Base-by-base conservation (phyloP, 2,113 vertebrate species). In the Bubalus kerabau region DNA sequence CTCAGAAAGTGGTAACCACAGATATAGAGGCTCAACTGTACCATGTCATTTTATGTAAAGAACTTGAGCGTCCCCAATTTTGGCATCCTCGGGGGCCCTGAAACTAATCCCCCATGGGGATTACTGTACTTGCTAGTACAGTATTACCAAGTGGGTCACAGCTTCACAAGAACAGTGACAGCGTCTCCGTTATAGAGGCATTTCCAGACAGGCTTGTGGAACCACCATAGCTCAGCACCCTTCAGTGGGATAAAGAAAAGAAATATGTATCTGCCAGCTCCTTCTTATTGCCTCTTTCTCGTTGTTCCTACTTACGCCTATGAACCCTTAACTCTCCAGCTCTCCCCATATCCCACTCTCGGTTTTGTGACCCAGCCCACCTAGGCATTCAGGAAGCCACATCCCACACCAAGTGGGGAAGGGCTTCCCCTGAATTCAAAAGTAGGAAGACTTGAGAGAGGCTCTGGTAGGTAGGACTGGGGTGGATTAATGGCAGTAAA, bases 101-200 rank as follows among this genome's bases (percentile, higher is more conserved):
- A 32, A 12, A n/a, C 48, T 82, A 3, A 24, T 54, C 19, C 3
- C 11, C 11, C 50, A 24, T 36, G 80, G 80, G 6, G 30, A 21
- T 23, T 32, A 54, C 6, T 82, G 3, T n/a, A 2, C 50, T 5
- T 2, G 7, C 2, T 5, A 2, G 2, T 26, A 30, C 28, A 26
- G 21, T 36, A 28, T 95, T 87, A 32, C 16, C 23, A 23, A 26
- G 7, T 8, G 36, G 52, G 7, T 32, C 86, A 60, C 5, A 54
- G 16, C 40, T 40, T 78, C 67, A 30, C 4, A 82, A 46, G 46
- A 90, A 60, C 24, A 46, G 16, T 76, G 17, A 19, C 6, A 50
- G 32, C 23, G 60, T 54, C 9, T 48, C 19, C 14, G 54, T 82
- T 26, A 2, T 16, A 3, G 10, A n/a, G 30, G 24, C 30, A 36